These are phyloP conservation scores for Scelioninae gen. 2 DNA, from an alignment of 2,888 invertebrate species.

Conservation along the genomic window DNA sequence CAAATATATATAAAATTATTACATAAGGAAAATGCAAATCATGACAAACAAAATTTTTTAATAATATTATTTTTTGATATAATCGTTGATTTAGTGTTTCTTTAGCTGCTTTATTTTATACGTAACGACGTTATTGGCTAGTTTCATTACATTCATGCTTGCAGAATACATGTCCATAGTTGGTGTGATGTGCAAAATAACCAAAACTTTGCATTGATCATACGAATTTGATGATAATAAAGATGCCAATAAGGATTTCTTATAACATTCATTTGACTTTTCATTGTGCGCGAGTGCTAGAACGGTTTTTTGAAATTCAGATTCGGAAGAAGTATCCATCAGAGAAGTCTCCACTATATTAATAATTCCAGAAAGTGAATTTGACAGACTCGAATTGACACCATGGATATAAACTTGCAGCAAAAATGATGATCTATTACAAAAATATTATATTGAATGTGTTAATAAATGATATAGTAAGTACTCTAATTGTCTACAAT, in stretches of 20 bases:
- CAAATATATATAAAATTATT: too few species aligned
- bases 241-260: not conserved
- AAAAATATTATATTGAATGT: not conserved
- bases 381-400: not conserved
- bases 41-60: too few species aligned
- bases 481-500: too few species aligned
- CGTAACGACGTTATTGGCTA: constrained; percentile 6
- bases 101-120: not conserved
- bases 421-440: constrained; percentile 2
- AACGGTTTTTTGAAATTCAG: not conserved
- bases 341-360: constrained; percentile 1
- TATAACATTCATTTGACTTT: too few species aligned
- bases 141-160: constrained; percentile 5
- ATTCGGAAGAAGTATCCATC: not conserved
- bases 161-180: not conserved
- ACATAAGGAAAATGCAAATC: too few species aligned
- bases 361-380: not conserved
- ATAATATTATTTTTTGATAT: too few species aligned
- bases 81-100: too few species aligned
- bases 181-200: constrained; percentile 1
- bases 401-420: constrained; percentile 8
- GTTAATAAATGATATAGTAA: not conserved
- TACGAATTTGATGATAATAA: constrained; percentile 1
- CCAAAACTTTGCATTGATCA: not conserved
- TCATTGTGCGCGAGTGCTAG: not conserved